Base-by-base conservation (phyloP, 2,113 vertebrate genomes). In the Gopherus evgoodei region DNA sequence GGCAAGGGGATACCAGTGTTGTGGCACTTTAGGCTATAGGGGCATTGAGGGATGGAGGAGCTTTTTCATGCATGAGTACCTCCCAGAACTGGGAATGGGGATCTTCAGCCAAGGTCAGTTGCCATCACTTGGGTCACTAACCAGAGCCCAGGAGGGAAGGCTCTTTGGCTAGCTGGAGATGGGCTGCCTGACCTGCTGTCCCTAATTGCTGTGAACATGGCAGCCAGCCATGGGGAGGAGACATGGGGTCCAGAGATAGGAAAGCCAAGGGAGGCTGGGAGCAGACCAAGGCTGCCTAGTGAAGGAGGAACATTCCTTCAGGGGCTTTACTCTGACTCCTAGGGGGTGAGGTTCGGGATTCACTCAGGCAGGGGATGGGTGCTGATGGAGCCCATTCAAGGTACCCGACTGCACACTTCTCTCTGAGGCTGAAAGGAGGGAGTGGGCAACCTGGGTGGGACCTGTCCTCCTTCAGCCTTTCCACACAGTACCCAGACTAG, bases 181-280 rank as follows among this genome's bases (percentile, higher is more conserved):
- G 84, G 47, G 83, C 88, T 92, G 88, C 86, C 84, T 90, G 90
- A 81, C 35, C 75, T 88, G 94, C 95, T 24, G 0, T 93, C 90
- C 94, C 89, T 79, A 75, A 87, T 4, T 80, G 83, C 91, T 90
- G 90, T 89, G 38, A 90, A 42, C 0, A 5, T 91, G 95, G 86
- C 96, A 92, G 83, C 31, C 92, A 92, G 92, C 81, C 92, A 87
- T 92, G 50, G 86, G 54, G 90, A 14, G 0, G 79, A 88, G 95
- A 90, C 50, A 81, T 87, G 8, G 90, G 79, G 96, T 92, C 90
- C 89, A 94, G 38, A 7, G 72, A 57, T 35, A 90, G 56, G 31
- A 59, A 27, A 92, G 90, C 89, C 94, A 95, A 96, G 81, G 54
- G 88, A 94, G 95, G 90, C 81, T 35, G 57, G 47, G 13, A 5